phyloP scores from a whole-genome alignment of 1,140 invertebrate genomes.

The Magallana angulata region DNA sequence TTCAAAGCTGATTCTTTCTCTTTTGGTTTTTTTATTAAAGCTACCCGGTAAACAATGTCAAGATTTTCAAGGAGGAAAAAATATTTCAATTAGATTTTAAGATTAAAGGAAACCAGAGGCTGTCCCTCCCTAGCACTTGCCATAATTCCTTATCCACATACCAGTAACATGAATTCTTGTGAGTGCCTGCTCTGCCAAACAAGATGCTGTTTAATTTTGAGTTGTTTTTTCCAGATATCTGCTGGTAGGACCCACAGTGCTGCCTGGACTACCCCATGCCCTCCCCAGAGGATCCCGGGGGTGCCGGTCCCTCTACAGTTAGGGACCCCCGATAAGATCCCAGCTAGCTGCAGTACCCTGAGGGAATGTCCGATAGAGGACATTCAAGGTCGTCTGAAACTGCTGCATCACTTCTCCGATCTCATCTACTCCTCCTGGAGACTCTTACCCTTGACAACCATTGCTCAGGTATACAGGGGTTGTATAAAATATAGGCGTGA shows the following conservation, averaged over 20 bases:
- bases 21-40: no score
- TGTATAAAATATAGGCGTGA: background rate
- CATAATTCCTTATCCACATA: no score
- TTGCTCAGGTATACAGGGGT: background rate
- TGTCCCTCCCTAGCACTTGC: no score
- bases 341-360: slow-evolving; percentile 83
- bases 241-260: slow-evolving; percentile 85
- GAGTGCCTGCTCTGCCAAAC: no score
- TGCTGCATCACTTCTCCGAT: slow-evolving; percentile 85
- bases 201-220: no score
- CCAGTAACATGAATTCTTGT: no score
- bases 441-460: slow-evolving; percentile 81
- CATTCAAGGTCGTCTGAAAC: slow-evolving; percentile 82
- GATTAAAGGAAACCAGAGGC: no score
- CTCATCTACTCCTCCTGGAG: slow-evolving; percentile 84
- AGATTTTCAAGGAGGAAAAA: no score
- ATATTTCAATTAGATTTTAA: no score
- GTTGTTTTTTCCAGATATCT: slow-evolving; percentile 79
- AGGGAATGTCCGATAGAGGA: slow-evolving; percentile 80
- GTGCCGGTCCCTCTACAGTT: slow-evolving; percentile 81
- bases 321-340: slow-evolving; percentile 82
- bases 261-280: slow-evolving; percentile 84
- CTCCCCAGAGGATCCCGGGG: slow-evolving; percentile 80
- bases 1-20: no score
- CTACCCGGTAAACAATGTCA: no score